Evolutionary conservation across 2,888 invertebrate genomes (phyloP), one percentile per base, ranked within the genome.

Genomic region (Euzophera pinguis): DNA sequence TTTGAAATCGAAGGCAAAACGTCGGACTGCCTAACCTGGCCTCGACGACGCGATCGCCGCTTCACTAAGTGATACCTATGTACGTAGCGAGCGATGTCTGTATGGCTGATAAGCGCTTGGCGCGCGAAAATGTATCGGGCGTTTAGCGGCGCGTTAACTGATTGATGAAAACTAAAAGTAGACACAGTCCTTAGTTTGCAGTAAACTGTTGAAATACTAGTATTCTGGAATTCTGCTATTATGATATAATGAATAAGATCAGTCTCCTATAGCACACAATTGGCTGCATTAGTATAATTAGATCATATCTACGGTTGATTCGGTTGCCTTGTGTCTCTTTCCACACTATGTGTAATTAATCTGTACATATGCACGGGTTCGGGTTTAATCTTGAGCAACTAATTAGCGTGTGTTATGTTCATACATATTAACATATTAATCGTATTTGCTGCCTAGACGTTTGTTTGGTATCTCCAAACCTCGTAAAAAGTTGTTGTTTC

Each of bases 321-420:
- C 43, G 43, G 29, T 27, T 13, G 43, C 29, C 45, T 45, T 45
- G 45, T 45, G 47, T 45, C 50, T 10, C 16, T 57, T 50, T 54
- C 53, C 51, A 43, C 52, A 50, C 48, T 55, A 38, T 41, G 53
- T 42, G 53, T 56, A 57, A 59, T 58, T 60, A 64, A 61, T 62
- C 55, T 55, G 52, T 50, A 52, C 55, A 52, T 45, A 12, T 9
- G 13, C 10, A 27, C 16, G 43, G 47, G 50, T 60, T 61, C 51
- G 50, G 60, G 65, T 61, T 70, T 71, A 68, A 69, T 71, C 71
- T 71, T 66, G 59, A 68, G n/a, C n/a, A n/a, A 72, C 76, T 84
- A 80, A 84, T 84, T 84, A 83, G 73, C 55, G 63, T 63, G 70
- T 67, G 71, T 73, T 76, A 67, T 73, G 71, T 68, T 78, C 71